Evolutionary conservation across 2,113 vertebrate species (phyloP), one percentile per base, ranked within the genome.

Genomic region (Oplegnathus fasciatus): DNA sequence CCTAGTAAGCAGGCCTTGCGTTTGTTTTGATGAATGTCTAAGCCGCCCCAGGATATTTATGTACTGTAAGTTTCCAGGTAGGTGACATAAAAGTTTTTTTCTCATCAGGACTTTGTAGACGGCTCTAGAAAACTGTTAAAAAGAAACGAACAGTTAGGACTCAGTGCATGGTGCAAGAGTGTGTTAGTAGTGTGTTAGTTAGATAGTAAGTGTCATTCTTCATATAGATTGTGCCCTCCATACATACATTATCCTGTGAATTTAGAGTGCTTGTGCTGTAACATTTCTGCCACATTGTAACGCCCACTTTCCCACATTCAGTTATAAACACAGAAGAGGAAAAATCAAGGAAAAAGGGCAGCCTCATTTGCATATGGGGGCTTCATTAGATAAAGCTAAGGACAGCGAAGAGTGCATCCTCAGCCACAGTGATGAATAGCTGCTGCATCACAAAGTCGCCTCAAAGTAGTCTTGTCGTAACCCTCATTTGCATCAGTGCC

Each of bases 301-400:
- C 86, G 69, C 86, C 90, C 82, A 90, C 88, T 91, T 92, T 92
- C 75, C 76, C 93, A 95, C 94, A 95, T 96, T 96, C 96, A 96
- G 97, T 96, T 97, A 94, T 96, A 96, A 97, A 97, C 96, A 96
- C 95, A 95, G 94, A 96, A 93, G 96, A 97, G 86, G 74, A 77
- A 81, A 94, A 92, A 90, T 88, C 94, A 96, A 96, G 89, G 55
- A 96, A 96, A 98, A 99, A 98, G 98, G 97, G 96, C 97, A 97
- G 83, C 93, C 96, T 98, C 96, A 99, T 99, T 99, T 99, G 96
- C 98, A 99, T 99, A 96, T 90, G 97, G 96, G 96, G 97, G 96
- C 97, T 98, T 98, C 97, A 98, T 99, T 98, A 99, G 97, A 98
- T 97, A 98, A 97, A 98, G 97, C 97, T 98, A 97, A 98, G 97